Percentiles rank a stretch among this genome's conserved stretches.
phyloP scores from a whole-genome alignment of 2,888 invertebrate genomes.

The Liodrosophila aerea region DNA sequence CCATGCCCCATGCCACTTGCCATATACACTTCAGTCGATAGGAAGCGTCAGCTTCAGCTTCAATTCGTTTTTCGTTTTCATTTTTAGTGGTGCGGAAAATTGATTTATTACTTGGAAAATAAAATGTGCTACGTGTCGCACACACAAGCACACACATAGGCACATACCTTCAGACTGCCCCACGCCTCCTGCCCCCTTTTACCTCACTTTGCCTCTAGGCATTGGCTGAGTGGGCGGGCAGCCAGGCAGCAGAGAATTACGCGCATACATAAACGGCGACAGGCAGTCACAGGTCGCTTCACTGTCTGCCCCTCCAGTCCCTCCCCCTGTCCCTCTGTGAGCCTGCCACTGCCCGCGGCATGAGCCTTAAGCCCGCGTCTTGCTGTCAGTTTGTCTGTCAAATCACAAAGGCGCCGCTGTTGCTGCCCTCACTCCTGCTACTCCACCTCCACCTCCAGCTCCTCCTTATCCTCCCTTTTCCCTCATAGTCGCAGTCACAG shows the following conservation, averaged over 20 bases:
- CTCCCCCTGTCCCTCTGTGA: slow-evolving; percentile 6
- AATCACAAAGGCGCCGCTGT: slow-evolving; percentile 68
- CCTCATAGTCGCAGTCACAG: slow-evolving; percentile 36
- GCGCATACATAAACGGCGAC: slow-evolving; percentile 78
- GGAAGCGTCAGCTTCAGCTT: slow-evolving; percentile 72
- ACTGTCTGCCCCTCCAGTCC: slow-evolving; percentile 4
- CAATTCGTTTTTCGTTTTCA: slow-evolving; percentile 78
- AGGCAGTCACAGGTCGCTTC: slow-evolving; percentile 66
- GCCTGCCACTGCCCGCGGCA: slow-evolving; percentile 35
- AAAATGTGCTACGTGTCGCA: slow-evolving; percentile 78
- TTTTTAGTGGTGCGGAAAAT: slow-evolving; percentile 79
- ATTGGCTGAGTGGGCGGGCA: slow-evolving; percentile 10
- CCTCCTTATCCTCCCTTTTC: no score
- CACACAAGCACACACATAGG: slow-evolving; percentile 54
- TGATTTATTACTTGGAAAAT: slow-evolving; percentile 79
- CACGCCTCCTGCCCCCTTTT: no score
- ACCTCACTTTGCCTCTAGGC: slow-evolving; percentile 37
- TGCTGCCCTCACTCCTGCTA: slow-evolving; percentile 11
- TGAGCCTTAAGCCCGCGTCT: slow-evolving; percentile 53
- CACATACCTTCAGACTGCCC: slow-evolving; percentile 46
- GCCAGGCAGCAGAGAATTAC: slow-evolving; percentile 39
- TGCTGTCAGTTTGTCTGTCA: slow-evolving; percentile 76
- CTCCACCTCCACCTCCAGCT: background rate
- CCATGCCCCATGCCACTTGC: slow-evolving; percentile 9
- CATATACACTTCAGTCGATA: slow-evolving; percentile 62